A percentile compares a stretch with the other conserved stretches of the same genome.
Conservation (phyloP, 2,888 invertebrate genomes). For the Diplazon laetatorius region DNA sequence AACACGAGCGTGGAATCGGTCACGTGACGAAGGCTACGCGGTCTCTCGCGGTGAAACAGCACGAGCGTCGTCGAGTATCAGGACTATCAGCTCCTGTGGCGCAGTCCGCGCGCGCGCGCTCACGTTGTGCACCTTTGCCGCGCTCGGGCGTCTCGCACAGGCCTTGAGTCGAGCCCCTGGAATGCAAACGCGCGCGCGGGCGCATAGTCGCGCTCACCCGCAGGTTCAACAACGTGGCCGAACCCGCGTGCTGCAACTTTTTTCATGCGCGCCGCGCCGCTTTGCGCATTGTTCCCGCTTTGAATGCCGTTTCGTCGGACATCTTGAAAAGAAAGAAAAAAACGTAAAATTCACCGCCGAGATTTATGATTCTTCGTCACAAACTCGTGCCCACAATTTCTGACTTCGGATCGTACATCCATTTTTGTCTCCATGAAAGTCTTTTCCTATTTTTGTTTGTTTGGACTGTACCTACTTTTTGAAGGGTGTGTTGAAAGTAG, state of each 20-base stretch:
- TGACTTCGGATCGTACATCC: slow-evolving; percentile 4
- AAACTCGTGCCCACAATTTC: slow-evolving; percentile 14
- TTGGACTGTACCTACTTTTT: too few relatives aligned
- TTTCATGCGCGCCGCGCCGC: too few relatives aligned
- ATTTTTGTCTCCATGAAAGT: slow-evolving; percentile 27
- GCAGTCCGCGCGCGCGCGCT: slow-evolving; percentile 2
- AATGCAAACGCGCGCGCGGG: slow-evolving; percentile 72
- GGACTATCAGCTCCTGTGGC: slow-evolving; percentile 34
- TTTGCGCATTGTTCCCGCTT: slow-evolving; percentile 54
- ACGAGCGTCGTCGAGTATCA: too few relatives aligned
- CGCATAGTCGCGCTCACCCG: slow-evolving; percentile 56
- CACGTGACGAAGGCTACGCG: slow-evolving; percentile 60
- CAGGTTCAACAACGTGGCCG: slow-evolving; percentile 61
- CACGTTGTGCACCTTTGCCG: slow-evolving; percentile 55
- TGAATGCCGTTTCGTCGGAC: slow-evolving; percentile 48
- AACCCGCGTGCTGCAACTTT: too few relatives aligned
- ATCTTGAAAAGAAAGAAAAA: too few relatives aligned
- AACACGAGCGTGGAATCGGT: slow-evolving; percentile 54
- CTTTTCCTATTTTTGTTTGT: not conserved
- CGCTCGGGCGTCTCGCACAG: slow-evolving; percentile 63
- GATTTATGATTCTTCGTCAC: slow-evolving; percentile 45
- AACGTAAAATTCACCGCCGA: not conserved
- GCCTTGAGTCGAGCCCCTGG: slow-evolving; percentile 77
- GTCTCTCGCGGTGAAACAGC: slow-evolving; percentile 48
- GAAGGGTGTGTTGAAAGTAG: too few relatives aligned